Conservation (phyloP, 1,140 invertebrate species). For the Drosophila novamexicana region DNA sequence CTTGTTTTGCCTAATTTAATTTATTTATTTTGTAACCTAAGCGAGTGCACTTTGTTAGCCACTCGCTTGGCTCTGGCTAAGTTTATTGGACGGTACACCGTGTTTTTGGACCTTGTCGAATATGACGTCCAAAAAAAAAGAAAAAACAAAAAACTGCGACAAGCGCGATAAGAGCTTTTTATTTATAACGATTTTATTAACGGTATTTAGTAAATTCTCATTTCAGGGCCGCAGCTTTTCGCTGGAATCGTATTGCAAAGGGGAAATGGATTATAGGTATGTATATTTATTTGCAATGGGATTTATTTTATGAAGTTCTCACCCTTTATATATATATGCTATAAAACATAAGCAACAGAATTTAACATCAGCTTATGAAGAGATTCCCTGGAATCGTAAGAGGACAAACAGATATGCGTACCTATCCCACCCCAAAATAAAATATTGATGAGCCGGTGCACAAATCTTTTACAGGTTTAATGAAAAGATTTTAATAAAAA, state of each 20-base stretch:
- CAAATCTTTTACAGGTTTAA: too few species aligned
- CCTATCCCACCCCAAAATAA: too few species aligned
- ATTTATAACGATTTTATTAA: conserved; percentile 24
- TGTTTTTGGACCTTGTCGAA: conserved; percentile 2
- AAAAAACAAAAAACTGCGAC: conserved; percentile 1
- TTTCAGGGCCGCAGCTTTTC: conserved; percentile 27
- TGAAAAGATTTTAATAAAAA: too few species aligned
- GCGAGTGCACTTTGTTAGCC: conserved; percentile 5
- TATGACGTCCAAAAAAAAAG: neutral
- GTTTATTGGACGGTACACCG: conserved; percentile 20
- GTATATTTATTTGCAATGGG: neutral
- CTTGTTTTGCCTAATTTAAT: conserved; percentile 56
- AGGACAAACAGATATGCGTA: too few species aligned
- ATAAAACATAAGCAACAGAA: too few species aligned
- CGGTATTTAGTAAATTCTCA: conserved; percentile 15
- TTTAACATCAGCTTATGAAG: too few species aligned
- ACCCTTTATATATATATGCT: too few species aligned
- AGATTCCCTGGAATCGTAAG: too few species aligned
- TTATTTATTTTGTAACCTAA: conserved; percentile 15
- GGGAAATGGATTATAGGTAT: neutral
- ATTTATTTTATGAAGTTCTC: too few species aligned
- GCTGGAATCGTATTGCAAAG: conserved; percentile 11
- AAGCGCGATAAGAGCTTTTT: conserved; percentile 24
- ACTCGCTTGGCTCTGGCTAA: conserved; percentile 3
- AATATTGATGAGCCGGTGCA: too few species aligned